phyloP scores from a whole-genome alignment of 2,797 vertebrate species.

The Phaenicophaeus curvirostris region DNA sequence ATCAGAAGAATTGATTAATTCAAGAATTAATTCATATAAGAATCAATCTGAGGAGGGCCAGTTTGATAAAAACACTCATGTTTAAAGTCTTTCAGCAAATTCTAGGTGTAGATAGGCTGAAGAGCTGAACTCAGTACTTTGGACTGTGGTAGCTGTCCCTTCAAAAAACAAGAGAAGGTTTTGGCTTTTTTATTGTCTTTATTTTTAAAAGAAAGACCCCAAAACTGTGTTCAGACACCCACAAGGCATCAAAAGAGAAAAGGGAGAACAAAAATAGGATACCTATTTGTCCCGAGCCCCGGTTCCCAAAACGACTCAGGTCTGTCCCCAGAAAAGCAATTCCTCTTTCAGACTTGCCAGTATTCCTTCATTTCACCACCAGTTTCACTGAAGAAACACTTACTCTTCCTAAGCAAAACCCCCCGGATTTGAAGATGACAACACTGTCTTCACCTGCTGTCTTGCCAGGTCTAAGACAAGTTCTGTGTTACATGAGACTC shows the following conservation, averaged over 20 bases:
- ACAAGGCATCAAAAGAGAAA: background rate
- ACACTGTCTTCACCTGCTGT: background rate
- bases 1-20: background rate
- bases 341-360: background rate
- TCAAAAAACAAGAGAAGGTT: background rate
- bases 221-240: background rate
- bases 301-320: background rate
- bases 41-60: background rate
- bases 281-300: background rate
- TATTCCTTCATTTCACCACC: background rate
- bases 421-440: background rate
- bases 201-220: background rate
- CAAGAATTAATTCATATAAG: background rate
- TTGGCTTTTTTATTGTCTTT: background rate
- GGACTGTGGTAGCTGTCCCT: background rate
- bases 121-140: background rate
- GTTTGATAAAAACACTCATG: rapidly evolving
- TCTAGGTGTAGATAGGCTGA: rapidly evolving
- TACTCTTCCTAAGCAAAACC: background rate
- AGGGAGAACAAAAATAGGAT: background rate
- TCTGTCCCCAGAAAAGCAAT: background rate
- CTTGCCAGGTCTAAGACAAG: background rate
- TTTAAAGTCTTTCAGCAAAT: background rate
- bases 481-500: background rate
- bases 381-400: background rate